Evolutionary conservation across 2,888 invertebrate genomes (phyloP).

Genomic region (Steromphala cineraria): DNA sequence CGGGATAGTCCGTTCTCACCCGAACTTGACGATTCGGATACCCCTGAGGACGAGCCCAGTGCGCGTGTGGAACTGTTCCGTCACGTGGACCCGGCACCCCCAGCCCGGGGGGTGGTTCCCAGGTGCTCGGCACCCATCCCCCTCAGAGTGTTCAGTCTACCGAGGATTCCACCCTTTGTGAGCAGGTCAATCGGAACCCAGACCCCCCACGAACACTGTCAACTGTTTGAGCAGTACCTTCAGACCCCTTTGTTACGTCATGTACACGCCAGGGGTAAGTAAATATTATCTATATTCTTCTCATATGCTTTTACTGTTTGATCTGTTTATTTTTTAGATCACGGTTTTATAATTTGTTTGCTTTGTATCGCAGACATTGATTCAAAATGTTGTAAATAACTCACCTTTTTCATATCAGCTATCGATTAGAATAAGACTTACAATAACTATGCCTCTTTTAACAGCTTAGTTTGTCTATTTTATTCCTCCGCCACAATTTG

Average conservation of each 20-base stretch:
- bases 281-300: too few species aligned
- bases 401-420: too few species aligned
- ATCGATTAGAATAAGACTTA: too few species aligned
- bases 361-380: too few species aligned
- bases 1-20: constrained; percentile 13
- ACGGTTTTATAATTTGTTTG: too few species aligned
- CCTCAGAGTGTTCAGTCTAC: constrained; percentile 3
- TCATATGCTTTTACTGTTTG: too few species aligned
- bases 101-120: background rate
- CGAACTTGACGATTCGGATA: background rate
- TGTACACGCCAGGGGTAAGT: too few species aligned
- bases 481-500: too few species aligned
- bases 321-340: too few species aligned
- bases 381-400: too few species aligned
- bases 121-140: background rate
- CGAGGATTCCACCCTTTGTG: constrained; percentile 22
- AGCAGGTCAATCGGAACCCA: constrained; percentile 59
- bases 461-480: too few species aligned
- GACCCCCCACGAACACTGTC: constrained; percentile 57
- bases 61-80: background rate
- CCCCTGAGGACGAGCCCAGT: background rate
- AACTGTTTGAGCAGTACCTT: constrained; percentile 47
- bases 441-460: too few species aligned
- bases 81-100: constrained; percentile 13
- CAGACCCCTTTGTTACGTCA: background rate